Conservation (phyloP, 2,888 invertebrate genomes). For the Crematogaster levior region DNA sequence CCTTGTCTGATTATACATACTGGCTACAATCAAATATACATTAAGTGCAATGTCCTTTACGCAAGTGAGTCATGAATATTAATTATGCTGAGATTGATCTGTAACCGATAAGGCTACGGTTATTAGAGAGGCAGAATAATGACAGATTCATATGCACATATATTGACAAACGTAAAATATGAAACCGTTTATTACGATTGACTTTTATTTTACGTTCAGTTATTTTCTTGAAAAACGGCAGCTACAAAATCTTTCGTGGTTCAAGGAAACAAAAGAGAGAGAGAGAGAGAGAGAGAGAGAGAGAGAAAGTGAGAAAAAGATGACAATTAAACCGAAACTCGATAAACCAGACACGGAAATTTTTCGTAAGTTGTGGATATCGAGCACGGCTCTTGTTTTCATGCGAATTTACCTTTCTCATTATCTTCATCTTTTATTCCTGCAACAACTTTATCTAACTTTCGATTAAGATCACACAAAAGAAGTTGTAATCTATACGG, state of each 20-base stretch:
- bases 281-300: not conserved
- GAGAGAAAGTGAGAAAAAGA: constrained; percentile 9
- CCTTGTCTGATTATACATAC: constrained; percentile 51
- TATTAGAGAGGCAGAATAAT: constrained; percentile 61
- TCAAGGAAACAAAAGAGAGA: constrained; percentile 13
- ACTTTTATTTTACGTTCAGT: constrained; percentile 59
- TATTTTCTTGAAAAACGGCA: constrained; percentile 56
- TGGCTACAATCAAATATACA: constrained; percentile 70
- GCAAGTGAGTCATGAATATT: constrained; percentile 76
- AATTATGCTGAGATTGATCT: constrained; percentile 69
- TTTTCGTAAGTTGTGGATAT: constrained; percentile 55
- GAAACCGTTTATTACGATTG: constrained; percentile 38
- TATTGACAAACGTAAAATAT: constrained; percentile 61
- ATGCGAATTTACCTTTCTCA: constrained; percentile 23
- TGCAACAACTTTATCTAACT: constrained; percentile 14
- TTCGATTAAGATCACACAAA: constrained; percentile 4
- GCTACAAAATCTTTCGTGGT: constrained; percentile 39
- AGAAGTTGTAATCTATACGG: not conserved
- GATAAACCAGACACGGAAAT: constrained; percentile 56
- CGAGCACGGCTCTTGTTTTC: constrained; percentile 53
- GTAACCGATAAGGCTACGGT: constrained; percentile 62
- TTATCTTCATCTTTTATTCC: not conserved
- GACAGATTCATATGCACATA: constrained; percentile 51
- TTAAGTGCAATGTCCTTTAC: constrained; percentile 71
- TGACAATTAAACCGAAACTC: constrained; percentile 59